These are phyloP conservation scores for Caerostris extrusa DNA, from an alignment of 1,140 invertebrate genomes.

Conservation along the genomic window DNA sequence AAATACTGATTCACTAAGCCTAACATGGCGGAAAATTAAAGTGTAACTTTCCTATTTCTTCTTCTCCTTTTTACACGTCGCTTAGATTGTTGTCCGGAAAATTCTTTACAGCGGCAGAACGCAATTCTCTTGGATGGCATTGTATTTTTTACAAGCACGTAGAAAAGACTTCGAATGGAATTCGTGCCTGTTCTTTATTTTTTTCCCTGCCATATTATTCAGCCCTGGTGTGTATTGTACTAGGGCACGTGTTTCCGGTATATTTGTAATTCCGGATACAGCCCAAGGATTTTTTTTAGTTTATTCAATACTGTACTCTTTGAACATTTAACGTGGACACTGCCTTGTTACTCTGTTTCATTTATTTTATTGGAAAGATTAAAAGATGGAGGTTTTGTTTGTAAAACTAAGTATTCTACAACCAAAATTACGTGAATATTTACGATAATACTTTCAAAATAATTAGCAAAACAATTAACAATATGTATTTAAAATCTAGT, in stretches of 20 bases:
- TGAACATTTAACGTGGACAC: background rate
- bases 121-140: slow-evolving; percentile 63
- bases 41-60: slow-evolving; percentile 70
- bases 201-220: slow-evolving; percentile 45
- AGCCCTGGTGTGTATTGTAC: background rate
- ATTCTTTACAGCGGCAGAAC: slow-evolving; percentile 64
- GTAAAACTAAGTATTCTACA: no score
- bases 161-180: slow-evolving; percentile 31
- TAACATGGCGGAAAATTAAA: slow-evolving; percentile 75
- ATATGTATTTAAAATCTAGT: no score
- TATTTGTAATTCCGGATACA: slow-evolving; percentile 34
- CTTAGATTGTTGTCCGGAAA: slow-evolving; percentile 75
- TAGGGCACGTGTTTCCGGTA: slow-evolving; percentile 3
- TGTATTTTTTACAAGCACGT: slow-evolving; percentile 45
- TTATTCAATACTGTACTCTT: background rate
- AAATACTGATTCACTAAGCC: slow-evolving; percentile 73
- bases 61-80: slow-evolving; percentile 72
- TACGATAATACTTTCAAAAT: no score
- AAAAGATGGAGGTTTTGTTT: no score
- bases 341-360: background rate
- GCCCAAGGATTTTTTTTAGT: background rate
- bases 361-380: background rate
- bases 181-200: slow-evolving; percentile 21
- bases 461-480: no score
- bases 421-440: no score